These are phyloP conservation scores for Meleagris gallopavo DNA, from an alignment of 2,113 vertebrate genomes.

Conservation along the genomic window DNA sequence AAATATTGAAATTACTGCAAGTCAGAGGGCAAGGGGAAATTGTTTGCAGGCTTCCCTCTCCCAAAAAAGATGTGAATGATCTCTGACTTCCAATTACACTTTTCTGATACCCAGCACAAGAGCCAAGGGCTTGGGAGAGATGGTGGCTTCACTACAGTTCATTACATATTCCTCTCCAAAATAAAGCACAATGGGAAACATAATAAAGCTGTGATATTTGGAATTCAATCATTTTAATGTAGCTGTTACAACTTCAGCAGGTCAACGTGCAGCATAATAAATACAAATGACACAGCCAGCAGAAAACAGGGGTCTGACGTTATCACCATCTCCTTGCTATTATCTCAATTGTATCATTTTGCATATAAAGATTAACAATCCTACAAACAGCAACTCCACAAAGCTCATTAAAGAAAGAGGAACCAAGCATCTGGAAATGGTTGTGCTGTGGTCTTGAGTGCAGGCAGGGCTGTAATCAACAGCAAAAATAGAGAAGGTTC, in stretches of 20 bases:
- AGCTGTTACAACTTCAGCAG: background rate
- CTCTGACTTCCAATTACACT: background rate
- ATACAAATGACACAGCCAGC: background rate
- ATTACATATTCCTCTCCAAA: background rate
- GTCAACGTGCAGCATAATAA: background rate
- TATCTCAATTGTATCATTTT: background rate
- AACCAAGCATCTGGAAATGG: background rate
- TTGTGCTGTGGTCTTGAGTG: fast-evolving
- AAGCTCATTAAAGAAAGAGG: background rate
- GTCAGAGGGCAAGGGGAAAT: background rate
- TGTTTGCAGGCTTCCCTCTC: fast-evolving
- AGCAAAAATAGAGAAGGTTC: background rate
- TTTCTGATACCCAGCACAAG: background rate
- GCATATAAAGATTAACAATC: background rate
- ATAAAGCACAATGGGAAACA: background rate
- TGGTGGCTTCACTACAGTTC: background rate
- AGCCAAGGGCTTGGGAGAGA: background rate
- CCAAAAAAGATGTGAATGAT: background rate
- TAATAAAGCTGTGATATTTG: background rate
- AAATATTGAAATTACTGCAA: background rate
- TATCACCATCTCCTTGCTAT: background rate
- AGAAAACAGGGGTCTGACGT: background rate
- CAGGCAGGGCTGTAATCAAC: background rate
- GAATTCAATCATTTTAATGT: background rate
- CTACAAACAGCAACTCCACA: background rate